Base-by-base conservation (phyloP, 1,140 invertebrate genomes). In the Cherax quadricarinatus region DNA sequence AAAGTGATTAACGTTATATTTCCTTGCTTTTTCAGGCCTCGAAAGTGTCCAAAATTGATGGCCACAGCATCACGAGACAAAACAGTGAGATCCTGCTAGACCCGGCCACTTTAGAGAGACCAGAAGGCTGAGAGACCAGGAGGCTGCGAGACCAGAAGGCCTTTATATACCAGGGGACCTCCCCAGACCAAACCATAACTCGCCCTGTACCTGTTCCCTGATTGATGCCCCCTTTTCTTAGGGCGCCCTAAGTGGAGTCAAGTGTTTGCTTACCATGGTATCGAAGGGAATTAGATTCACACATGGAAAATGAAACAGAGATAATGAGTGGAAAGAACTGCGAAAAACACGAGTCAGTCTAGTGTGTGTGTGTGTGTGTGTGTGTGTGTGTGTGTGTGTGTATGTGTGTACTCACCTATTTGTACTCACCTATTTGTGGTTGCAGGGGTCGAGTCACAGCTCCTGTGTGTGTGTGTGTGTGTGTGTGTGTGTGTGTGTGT, bases 51-150 rank as follows among this genome's bases (percentile, higher is more conserved):
- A 57, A 62, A 48, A 66, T 81, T 16, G 88, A 90, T 66, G 83
- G 84, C 66, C 88, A 90, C 88, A 78, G 81, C 49, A 80, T 30
- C 21, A 60, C 62, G 3, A 81, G 66, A 21, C 48, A 51, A 30
- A 73, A 90, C 41, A n/a, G 49, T 9, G 88, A 90, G 81, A 83
- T 90, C 14, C 70, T 90, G 81, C 81, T 90, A 10, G 83, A 90
- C 49, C 88, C 88, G 60, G 81, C 88, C 41, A 78, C 81, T 24
- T 49, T 90, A 48, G 88, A 90, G 70, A 62, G 81, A 16, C 53
- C 24, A 16, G 88, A 48, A 6, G 88, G 85, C 81, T 90, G 81
- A 90, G 80, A 12, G 30, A 66, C 12, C 6, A 66, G 12, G 12
- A 18, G 80, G 48, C 70, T 21, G 73, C 48, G 53, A 83, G 41